Evolutionary conservation across 2,113 vertebrate species (phyloP).

Genomic region (Noctilio leporinus): DNA sequence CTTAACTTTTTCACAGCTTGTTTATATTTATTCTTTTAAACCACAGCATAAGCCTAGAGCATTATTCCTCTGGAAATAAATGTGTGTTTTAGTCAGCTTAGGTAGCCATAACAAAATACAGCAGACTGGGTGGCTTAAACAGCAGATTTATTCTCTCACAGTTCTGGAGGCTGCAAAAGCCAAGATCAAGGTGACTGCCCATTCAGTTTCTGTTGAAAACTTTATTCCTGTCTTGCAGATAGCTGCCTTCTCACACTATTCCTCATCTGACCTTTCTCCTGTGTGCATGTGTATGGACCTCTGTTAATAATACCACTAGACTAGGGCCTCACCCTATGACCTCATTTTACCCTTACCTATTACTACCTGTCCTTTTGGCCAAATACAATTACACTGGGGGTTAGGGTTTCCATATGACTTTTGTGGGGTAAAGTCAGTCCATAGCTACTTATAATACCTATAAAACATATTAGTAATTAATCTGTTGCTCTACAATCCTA

Average conservation of each 20-base stretch:
- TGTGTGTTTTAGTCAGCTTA: not conserved
- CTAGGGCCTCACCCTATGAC: rapidly evolving
- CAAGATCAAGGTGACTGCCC: not conserved
- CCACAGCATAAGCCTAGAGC: not conserved
- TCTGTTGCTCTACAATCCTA: not conserved
- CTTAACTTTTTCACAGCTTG: not conserved
- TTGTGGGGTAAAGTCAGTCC: not conserved
- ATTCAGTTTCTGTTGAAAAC: not conserved
- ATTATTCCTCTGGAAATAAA: not conserved
- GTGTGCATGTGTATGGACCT: too few relatives aligned
- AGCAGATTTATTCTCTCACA: not conserved
- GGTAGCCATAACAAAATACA: not conserved
- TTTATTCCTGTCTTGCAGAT: not conserved
- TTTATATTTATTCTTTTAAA: not conserved
- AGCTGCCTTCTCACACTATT: not conserved
- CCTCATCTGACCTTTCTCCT: not conserved
- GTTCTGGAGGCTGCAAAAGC: not conserved
- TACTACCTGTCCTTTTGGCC: not conserved
- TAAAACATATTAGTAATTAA: not conserved
- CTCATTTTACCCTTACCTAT: not conserved
- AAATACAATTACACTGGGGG: not conserved
- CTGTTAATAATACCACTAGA: not conserved
- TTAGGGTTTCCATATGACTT: not conserved
- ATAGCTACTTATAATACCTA: not conserved
- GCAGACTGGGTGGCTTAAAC: not conserved